Conservation (phyloP, 2,888 invertebrate species). For the Brachyptera risi region DNA sequence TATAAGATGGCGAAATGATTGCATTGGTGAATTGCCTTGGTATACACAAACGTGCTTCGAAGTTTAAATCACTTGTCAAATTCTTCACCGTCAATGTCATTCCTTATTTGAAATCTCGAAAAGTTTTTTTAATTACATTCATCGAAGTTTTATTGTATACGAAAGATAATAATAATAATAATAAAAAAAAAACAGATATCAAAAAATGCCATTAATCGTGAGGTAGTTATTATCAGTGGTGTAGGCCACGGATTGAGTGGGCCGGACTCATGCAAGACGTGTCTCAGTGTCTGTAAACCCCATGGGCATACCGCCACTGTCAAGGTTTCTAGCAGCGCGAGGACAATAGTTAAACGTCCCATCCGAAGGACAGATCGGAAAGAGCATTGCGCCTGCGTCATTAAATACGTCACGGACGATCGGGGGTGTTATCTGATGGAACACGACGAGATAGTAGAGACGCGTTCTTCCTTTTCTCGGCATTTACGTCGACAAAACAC, state of each 20-base stretch:
- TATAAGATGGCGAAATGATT: neutral
- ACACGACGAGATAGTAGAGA: too few relatives aligned
- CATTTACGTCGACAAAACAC: too few relatives aligned
- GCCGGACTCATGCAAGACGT: neutral
- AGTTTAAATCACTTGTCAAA: constrained; percentile 1
- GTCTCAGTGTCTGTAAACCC: neutral
- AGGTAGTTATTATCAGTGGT: neutral
- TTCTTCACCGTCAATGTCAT: constrained; percentile 17
- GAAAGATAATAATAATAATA: neutral
- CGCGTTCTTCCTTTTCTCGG: too few relatives aligned
- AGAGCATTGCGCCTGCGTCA: constrained; percentile 8
- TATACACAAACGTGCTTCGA: constrained; percentile 2
- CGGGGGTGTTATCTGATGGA: constrained; percentile 14
- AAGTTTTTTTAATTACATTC: constrained; percentile 17
- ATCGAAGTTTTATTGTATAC: neutral
- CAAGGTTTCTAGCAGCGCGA: neutral
- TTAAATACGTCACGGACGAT: constrained; percentile 8
- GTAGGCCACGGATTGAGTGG: constrained; percentile 7
- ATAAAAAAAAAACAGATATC: neutral
- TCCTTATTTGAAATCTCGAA: constrained; percentile 13
- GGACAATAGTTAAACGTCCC: constrained; percentile 22
- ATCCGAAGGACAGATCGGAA: neutral
- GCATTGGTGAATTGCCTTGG: neutral
- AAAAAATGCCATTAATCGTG: neutral
- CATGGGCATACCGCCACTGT: constrained; percentile 10